phyloP scores from a whole-genome alignment of 2,113 vertebrate species.

The Zootoca vivipara region DNA sequence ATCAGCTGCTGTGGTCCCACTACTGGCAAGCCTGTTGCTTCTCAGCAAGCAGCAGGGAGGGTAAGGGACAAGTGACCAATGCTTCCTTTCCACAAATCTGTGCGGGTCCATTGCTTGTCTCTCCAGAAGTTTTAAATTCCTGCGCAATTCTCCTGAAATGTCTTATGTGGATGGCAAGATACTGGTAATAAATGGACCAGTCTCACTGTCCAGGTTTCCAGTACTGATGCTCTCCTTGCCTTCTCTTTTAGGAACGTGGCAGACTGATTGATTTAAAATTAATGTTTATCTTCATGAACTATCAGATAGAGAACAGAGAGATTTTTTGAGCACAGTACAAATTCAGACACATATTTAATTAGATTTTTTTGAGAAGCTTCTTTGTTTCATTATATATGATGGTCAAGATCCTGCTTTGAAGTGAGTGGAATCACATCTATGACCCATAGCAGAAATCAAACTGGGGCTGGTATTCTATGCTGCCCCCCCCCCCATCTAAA shows the following conservation, averaged over 20 bases:
- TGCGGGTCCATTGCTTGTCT: neutral
- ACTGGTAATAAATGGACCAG: neutral
- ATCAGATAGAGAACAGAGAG: slow-evolving; percentile 37
- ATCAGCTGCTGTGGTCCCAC: neutral
- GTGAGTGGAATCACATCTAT: fast-evolving
- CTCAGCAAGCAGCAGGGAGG: neutral
- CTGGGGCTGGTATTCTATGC: neutral
- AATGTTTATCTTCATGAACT: slow-evolving; percentile 39
- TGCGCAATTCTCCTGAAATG: neutral
- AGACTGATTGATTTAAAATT: slow-evolving; percentile 22
- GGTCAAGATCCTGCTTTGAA: slow-evolving; percentile 7
- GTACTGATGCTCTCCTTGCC: neutral
- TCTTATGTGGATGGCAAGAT: neutral
- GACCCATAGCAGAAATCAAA: neutral
- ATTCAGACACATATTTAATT: neutral
- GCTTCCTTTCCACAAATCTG: neutral
- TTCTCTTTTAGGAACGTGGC: neutral
- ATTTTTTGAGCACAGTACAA: slow-evolving; percentile 39
- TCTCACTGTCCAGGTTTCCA: neutral
- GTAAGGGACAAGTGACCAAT: too few relatives aligned
- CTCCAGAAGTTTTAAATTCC: neutral
- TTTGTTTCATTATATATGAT: slow-evolving; percentile 31
- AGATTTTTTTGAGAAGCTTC: slow-evolving; percentile 24
- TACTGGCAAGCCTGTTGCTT: neutral
- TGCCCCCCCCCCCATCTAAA: neutral